A percentile compares a stretch with the other conserved stretches of the same genome.
These are phyloP conservation scores for Megaceryle torquata DNA, from an alignment of 2,113 vertebrate genomes.

Conservation along the genomic window DNA sequence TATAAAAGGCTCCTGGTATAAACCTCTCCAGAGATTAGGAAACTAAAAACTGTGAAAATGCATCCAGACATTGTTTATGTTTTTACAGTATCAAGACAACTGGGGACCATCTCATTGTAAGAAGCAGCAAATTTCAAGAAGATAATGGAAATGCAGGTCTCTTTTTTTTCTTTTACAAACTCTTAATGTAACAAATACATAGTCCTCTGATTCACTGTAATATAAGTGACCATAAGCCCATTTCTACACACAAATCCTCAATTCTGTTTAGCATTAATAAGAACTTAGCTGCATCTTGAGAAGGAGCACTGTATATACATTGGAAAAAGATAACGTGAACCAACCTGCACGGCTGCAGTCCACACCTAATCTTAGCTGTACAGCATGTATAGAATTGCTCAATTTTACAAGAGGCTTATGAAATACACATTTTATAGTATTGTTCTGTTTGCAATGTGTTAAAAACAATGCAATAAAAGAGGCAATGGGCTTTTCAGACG, in stretches of 20 bases:
- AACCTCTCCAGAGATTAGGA: not conserved
- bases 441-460: not conserved
- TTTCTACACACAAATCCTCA: not conserved
- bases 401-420: not conserved
- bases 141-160: not conserved
- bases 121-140: not conserved
- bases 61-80: not conserved
- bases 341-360: not conserved
- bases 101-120: not conserved
- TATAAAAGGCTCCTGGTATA: not conserved
- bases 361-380: not conserved
- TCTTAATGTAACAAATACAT: not conserved
- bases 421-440: not conserved
- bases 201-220: not conserved
- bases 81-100: not conserved
- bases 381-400: not conserved
- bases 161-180: not conserved
- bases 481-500: not conserved
- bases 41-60: not conserved
- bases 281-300: not conserved
- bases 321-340: not conserved
- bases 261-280: not conserved
- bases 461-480: not conserved
- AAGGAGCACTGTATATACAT: not conserved
- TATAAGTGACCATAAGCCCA: accelerated